These are phyloP conservation scores for Diplodus puntazzo DNA, from an alignment of 2,797 vertebrate species.

Conservation along the genomic window DNA sequence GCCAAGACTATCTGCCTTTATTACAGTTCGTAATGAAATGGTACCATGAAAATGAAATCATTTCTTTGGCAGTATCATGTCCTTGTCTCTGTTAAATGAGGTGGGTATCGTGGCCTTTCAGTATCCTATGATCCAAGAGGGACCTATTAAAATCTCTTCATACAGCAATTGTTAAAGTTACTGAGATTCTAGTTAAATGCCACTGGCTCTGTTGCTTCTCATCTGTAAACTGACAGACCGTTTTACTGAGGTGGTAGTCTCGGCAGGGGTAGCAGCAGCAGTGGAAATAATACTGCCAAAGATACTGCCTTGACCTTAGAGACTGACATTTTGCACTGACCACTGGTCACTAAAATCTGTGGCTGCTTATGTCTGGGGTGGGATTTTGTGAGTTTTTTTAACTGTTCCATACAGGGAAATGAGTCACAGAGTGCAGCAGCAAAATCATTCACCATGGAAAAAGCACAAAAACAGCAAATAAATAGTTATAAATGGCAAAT, in stretches of 20 bases:
- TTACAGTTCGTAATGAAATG: constrained; percentile 59
- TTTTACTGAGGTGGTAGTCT: constrained; percentile 67
- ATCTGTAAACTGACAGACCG: constrained; percentile 73
- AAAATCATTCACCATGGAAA: constrained; percentile 21
- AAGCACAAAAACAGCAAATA: constrained; percentile 34
- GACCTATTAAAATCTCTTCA: constrained; percentile 82
- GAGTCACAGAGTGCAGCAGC: constrained; percentile 12
- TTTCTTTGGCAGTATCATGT: constrained; percentile 60
- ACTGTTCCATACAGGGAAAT: constrained; percentile 50
- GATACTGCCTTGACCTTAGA: constrained; percentile 60
- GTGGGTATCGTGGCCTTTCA: constrained; percentile 73
- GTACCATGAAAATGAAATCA: constrained; percentile 59
- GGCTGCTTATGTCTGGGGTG: constrained; percentile 39
- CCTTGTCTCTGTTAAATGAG: constrained; percentile 78
- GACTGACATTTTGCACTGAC: constrained; percentile 68
- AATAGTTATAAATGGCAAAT: constrained; percentile 12
- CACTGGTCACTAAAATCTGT: constrained; percentile 40
- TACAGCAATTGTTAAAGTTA: constrained; percentile 78
- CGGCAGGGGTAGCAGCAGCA: constrained; percentile 1
- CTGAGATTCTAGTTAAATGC: constrained; percentile 77
- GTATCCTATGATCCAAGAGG: constrained; percentile 76
- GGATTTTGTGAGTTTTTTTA: constrained; percentile 46
- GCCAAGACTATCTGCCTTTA: constrained; percentile 48
- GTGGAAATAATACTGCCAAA: constrained; percentile 62
- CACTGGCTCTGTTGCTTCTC: constrained; percentile 76